Conservation (phyloP, 2,113 vertebrate species). For the Tragelaphus scriptus region DNA sequence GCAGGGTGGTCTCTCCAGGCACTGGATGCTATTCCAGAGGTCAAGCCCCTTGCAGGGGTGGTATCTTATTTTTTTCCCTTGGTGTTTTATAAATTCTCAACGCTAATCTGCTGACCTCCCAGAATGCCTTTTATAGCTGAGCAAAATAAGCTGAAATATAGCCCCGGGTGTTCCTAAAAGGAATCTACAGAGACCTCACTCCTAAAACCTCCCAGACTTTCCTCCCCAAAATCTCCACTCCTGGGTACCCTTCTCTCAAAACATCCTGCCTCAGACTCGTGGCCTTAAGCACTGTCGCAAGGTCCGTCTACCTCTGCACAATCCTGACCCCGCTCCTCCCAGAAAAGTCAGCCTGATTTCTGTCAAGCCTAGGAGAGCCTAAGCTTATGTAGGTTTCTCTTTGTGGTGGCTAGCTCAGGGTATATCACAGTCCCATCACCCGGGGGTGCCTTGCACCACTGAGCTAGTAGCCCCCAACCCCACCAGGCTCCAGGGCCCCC, state of each 20-base stretch:
- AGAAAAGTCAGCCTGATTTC: neutral
- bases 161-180: neutral
- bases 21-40: neutral
- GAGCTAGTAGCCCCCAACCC: neutral
- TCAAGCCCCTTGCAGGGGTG: neutral
- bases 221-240: neutral
- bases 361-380: neutral
- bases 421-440: fast-evolving
- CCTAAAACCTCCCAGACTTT: neutral
- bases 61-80: neutral
- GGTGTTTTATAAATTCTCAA: neutral
- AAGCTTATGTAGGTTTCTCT: neutral
- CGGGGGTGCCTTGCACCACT: neutral
- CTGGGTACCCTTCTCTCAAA: neutral
- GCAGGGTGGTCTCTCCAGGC: neutral
- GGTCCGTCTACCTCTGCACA: neutral
- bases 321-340: neutral
- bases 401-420: neutral
- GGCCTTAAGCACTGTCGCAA: neutral
- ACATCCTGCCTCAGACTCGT: neutral
- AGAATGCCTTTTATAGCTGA: neutral
- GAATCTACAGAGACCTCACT: neutral
- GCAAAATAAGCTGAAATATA: neutral
- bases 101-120: neutral
- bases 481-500: neutral